Base-by-base conservation (phyloP, 2,888 invertebrate genomes). In the Acrocera orbiculus region DNA sequence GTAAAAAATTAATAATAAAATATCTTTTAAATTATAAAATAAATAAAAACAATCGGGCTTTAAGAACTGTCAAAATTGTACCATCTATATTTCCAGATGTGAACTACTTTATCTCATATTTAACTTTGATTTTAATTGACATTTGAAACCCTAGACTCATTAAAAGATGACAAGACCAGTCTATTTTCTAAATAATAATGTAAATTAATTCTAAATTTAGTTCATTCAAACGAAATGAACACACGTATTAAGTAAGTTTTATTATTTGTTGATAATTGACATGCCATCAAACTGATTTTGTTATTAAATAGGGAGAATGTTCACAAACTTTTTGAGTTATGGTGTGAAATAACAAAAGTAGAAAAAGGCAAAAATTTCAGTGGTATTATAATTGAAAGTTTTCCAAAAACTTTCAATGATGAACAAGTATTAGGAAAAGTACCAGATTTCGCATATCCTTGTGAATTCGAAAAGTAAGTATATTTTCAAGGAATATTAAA, bases 401-500 rank as follows among this genome's bases (percentile, higher is more conserved):
- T 77, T 61, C 90, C 92, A 27, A 80, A 80, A 44, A 68, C 69
- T 38, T 89, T 78, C 56, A 73, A 70, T 51, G 82, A 87, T 62
- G 73, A 79, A 56, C 85, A 83, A 56, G 76, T 87, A 44, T 66
- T 92, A 37, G 79, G 76, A 56, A 76, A 80, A 50, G 77, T 90
- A 49, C 85, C 89, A 27, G 81, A 86, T 62, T 92, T 92, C 67
- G 81, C 86, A 47, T 92, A 83, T 66, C 90, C 83, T 11, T 82
- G 80, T 55, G 71, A 74, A 52, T 69, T 78, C 53, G 72, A 75
- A 56, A 76, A 76, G 83, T 82, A 61, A 64, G 69, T 70, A 37
- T n/a, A n/a, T n/a, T n/a, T n/a, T n/a, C n/a, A n/a, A n/a, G n/a
- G n/a, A n/a, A n/a, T n/a, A n/a, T n/a, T n/a, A n/a, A n/a, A n/a